Evolutionary conservation across 2,888 invertebrate species (phyloP).

Genomic region (Sinotaia quadrata): DNA sequence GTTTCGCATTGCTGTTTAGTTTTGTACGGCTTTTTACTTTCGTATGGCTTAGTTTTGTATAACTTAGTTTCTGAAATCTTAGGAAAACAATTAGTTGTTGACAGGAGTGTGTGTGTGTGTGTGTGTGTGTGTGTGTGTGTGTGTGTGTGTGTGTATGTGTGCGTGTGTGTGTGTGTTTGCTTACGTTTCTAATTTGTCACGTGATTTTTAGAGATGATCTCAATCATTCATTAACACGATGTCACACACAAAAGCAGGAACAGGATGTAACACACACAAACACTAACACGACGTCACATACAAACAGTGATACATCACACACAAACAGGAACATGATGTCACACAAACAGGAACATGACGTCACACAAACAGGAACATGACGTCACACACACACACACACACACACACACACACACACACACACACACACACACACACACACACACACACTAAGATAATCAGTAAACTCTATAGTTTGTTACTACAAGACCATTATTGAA

Average conservation of each 20-base stretch:
- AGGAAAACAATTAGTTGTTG: neutral
- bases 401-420: neutral
- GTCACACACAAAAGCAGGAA: too few species aligned
- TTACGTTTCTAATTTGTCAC: too few species aligned
- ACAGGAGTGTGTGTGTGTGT: slow-evolving; percentile 1
- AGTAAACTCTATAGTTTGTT: too few species aligned
- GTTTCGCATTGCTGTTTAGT: too few species aligned
- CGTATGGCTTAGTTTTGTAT: neutral
- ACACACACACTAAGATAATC: neutral
- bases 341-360: neutral
- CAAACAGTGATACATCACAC: too few species aligned
- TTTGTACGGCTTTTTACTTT: too few species aligned
- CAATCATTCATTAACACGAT: too few species aligned
- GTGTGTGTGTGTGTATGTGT: slow-evolving; percentile 4
- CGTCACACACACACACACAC: neutral
- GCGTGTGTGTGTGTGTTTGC: slow-evolving; percentile 12
- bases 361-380: neutral
- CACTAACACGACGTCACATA: too few species aligned
- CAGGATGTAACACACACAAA: too few species aligned
- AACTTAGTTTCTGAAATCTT: neutral
- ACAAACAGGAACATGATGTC: neutral
- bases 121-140: slow-evolving; percentile 10
- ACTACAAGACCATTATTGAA: too few species aligned
- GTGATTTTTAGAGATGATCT: too few species aligned
- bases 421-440: neutral